Conservation (phyloP, 1,140 invertebrate genomes). For the Drosophila seguyi region DNA sequence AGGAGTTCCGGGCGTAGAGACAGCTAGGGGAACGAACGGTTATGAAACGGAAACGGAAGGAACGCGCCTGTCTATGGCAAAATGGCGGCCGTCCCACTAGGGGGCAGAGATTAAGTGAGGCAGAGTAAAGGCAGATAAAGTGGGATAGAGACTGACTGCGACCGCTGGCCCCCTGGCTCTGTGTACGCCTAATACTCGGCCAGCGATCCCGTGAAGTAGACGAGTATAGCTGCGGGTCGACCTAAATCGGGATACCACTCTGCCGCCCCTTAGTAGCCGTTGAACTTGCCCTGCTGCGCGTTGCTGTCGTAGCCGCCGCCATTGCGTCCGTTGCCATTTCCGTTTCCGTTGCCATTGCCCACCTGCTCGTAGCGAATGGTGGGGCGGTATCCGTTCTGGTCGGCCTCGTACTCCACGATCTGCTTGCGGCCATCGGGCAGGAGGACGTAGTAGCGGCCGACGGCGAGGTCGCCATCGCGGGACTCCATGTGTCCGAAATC, state of each 20-base stretch:
- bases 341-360: conserved; percentile 85
- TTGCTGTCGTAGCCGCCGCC: conserved; percentile 80
- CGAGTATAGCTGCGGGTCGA: conserved; percentile 68
- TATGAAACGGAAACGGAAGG: conserved; percentile 32
- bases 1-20: conserved; percentile 37
- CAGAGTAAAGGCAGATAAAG: background rate
- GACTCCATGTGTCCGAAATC: conserved; percentile 91
- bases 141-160: conserved; percentile 21
- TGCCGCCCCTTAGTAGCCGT: conserved; percentile 67
- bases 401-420: conserved; percentile 92
- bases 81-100: conserved; percentile 64
- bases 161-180: conserved; percentile 42
- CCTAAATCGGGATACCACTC: conserved; percentile 55
- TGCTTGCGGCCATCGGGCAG: conserved; percentile 92
- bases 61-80: conserved; percentile 79
- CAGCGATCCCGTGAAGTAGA: conserved; percentile 48
- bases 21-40: conserved; percentile 25
- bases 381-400: conserved; percentile 91
- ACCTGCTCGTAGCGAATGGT: conserved; percentile 90
- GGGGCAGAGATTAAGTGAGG: conserved; percentile 1
- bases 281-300: conserved; percentile 80
- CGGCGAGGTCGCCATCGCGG: conserved; percentile 88
- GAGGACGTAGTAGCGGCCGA: conserved; percentile 90
- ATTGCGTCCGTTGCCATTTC: conserved; percentile 81
- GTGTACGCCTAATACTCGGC: conserved; percentile 63